Percentiles rank a stretch among this genome's conserved stretches.
Conservation (phyloP, 2,888 invertebrate species). For the Lasioglossum pauxillum region DNA sequence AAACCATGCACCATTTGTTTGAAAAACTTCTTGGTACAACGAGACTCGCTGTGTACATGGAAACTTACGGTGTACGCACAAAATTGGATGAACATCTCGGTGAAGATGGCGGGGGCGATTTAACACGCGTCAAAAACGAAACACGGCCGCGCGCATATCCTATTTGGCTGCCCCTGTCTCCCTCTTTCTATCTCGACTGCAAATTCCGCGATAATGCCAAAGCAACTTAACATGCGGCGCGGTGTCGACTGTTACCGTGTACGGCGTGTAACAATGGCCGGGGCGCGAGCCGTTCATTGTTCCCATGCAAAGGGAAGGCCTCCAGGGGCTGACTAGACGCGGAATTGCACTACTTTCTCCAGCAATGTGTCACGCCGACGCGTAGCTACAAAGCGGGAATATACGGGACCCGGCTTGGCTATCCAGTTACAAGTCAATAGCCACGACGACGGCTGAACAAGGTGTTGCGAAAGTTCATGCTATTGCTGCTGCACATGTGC, state of each 20-base stretch:
- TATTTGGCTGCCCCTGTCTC: neutral
- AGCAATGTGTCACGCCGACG: conserved; percentile 27
- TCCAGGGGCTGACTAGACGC: conserved; percentile 15
- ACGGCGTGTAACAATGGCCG: conserved; percentile 19
- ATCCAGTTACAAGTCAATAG: conserved; percentile 35
- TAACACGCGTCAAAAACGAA: neutral
- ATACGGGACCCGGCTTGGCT: neutral
- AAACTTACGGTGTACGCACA: no score
- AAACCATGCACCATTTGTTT: no score
- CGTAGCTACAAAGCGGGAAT: conserved; percentile 14
- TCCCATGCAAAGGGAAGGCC: conserved; percentile 14
- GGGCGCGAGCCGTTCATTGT: conserved; percentile 21
- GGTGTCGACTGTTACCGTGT: neutral
- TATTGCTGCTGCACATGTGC: neutral
- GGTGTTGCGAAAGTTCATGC: conserved; percentile 14
- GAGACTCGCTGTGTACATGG: no score
- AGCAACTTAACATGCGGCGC: conserved; percentile 15
- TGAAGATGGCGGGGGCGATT: neutral
- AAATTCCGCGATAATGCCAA: conserved; percentile 27
- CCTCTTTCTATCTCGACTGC: neutral
- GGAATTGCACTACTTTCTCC: conserved; percentile 46
- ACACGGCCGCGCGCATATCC: neutral
- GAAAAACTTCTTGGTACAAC: no score
- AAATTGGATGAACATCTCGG: neutral
- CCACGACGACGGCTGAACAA: neutral